Evolutionary conservation across 2,888 invertebrate species (phyloP).

Genomic region (Drosophila demipolita): DNA sequence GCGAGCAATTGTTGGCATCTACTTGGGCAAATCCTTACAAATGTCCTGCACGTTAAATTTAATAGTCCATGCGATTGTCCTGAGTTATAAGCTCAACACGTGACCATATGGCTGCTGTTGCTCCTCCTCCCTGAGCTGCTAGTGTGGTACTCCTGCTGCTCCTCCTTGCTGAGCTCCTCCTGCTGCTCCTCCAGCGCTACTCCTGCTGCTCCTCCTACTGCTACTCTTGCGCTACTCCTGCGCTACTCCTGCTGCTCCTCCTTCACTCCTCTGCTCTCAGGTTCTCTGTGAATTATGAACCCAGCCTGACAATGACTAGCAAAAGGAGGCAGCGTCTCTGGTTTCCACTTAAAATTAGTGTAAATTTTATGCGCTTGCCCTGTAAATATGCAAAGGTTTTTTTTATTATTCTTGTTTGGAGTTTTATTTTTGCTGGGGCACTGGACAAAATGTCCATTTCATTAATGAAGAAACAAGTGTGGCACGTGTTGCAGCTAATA

Average conservation of each 20-base stretch:
- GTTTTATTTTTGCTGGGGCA: conserved; percentile 1
- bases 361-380: conserved; percentile 54
- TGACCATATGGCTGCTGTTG: conserved; percentile 68
- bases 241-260: conserved; percentile 1
- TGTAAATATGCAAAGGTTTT: conserved; percentile 70
- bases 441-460: conserved; percentile 46
- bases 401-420: background rate
- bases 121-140: no score
- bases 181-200: background rate
- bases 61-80: conserved; percentile 62
- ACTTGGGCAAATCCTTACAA: conserved; percentile 63
- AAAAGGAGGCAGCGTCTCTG: conserved; percentile 10
- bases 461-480: conserved; percentile 61
- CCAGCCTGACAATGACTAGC: conserved; percentile 49
- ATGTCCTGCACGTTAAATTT: conserved; percentile 62
- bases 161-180: background rate
- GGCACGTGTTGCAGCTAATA: conserved; percentile 16
- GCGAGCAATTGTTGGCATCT: background rate
- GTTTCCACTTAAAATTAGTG: conserved; percentile 65
- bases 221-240: conserved; percentile 8
- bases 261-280: background rate
- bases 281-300: conserved; percentile 39
- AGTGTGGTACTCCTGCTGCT: background rate
- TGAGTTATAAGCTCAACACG: conserved; percentile 74
- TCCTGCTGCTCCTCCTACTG: background rate